These are phyloP conservation scores for Diadegma fenestrale DNA, from an alignment of 2,888 invertebrate genomes.

Conservation along the genomic window DNA sequence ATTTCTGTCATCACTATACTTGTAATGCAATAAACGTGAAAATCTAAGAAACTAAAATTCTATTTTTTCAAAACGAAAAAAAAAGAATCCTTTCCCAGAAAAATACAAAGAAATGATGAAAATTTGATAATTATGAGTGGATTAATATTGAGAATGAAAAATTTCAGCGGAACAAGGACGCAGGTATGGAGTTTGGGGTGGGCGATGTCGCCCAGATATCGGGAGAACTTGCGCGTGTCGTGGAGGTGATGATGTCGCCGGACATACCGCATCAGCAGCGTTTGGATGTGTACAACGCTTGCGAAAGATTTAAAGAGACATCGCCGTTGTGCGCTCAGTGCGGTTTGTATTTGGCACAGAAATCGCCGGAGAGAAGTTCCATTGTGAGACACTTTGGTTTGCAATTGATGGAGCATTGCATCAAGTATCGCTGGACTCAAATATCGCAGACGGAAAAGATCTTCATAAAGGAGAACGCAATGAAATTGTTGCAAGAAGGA, in stretches of 20 bases:
- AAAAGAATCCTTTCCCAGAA: too few relatives aligned
- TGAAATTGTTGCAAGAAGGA: slow-evolving; percentile 92
- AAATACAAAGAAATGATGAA: too few relatives aligned
- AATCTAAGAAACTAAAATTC: background rate
- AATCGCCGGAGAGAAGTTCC: slow-evolving; percentile 89
- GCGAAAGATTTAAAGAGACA: slow-evolving; percentile 93
- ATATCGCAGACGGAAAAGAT: slow-evolving; percentile 95
- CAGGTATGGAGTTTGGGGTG: slow-evolving; percentile 85
- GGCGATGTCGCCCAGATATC: slow-evolving; percentile 90
- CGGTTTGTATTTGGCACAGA: slow-evolving; percentile 92
- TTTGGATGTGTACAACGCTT: slow-evolving; percentile 93
- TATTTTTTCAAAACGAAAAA: background rate
- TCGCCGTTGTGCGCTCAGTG: slow-evolving; percentile 96
- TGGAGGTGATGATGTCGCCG: slow-evolving; percentile 94
- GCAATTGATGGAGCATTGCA: slow-evolving; percentile 96
- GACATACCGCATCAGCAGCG: slow-evolving; percentile 91
- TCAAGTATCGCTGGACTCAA: slow-evolving; percentile 96
- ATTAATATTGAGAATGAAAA: background rate
- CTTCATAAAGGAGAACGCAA: slow-evolving; percentile 96
- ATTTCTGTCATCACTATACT: background rate
- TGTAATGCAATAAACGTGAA: background rate
- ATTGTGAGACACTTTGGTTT: slow-evolving; percentile 96
- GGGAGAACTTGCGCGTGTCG: slow-evolving; percentile 92
- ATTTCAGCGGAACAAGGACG: slow-evolving; percentile 49
- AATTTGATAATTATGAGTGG: background rate